A percentile compares a stretch with the other conserved stretches of the same genome.
Conservation (phyloP, 2,888 invertebrate species). For the Lydus trimaculatus region DNA sequence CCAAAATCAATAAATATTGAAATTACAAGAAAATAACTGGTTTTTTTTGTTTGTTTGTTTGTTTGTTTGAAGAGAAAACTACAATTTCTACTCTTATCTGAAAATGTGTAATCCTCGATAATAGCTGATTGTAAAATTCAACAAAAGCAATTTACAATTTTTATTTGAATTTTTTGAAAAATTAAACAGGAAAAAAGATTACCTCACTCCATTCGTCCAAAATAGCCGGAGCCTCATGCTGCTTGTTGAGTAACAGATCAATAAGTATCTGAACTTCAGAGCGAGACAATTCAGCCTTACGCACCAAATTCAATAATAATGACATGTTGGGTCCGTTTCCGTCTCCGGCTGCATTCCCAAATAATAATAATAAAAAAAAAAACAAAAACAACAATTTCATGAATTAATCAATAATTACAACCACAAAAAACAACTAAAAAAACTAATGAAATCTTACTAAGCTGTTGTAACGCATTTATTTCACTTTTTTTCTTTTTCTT, state of each 20-base stretch:
- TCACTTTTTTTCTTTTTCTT: constrained; percentile 70
- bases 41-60: not conserved
- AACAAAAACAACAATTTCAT: not conserved
- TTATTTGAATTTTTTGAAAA: not conserved
- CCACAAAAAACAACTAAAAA: not conserved
- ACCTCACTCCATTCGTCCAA: constrained; percentile 88
- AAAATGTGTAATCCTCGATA: not conserved
- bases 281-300: constrained; percentile 82
- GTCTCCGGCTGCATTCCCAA: constrained; percentile 65
- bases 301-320: constrained; percentile 71
- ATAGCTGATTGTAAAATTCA: not conserved
- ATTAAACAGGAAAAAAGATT: constrained; percentile 32
- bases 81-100: not conserved
- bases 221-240: constrained; percentile 76
- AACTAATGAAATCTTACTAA: constrained; percentile 57
- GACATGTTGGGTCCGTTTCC: constrained; percentile 74
- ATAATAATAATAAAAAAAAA: constrained; percentile 13
- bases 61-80: not conserved
- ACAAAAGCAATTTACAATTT: not conserved
- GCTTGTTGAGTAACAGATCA: constrained; percentile 88
- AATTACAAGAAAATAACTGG: not conserved
- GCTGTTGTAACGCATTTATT: constrained; percentile 62
- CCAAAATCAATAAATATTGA: not conserved
- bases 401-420: not conserved
- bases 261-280: constrained; percentile 89